Evolutionary conservation across 2,797 vertebrate genomes (phyloP), one percentile per base, ranked within the genome.

Genomic region (Pipistrellus kuhlii): DNA sequence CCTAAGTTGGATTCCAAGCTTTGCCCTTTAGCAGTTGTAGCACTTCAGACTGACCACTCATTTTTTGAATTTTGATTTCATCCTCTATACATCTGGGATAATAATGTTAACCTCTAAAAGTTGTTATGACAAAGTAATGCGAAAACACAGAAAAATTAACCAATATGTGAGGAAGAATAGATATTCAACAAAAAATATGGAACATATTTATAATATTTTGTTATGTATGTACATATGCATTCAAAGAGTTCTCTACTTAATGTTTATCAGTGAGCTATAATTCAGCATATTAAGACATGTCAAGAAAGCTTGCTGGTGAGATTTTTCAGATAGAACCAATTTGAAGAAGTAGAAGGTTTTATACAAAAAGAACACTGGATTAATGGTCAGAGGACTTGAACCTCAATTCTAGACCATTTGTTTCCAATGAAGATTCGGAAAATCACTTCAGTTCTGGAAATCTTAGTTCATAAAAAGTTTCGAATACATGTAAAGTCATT

Each of bases 401-500:
- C 41, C 15, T 23, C 48, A 18, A 78, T 32, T 90, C 48, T 66
- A 48, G n/a, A 81, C 32, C 30, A 23, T 81, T 35, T 64, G 72
- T 44, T 81, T 53, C 10, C 44, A 85, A 12, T 38, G 41, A 66
- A 84, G 41, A 96, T 68, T 75, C 55, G 41, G 46, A 86, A 94
- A 91, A 35, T 75, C 53, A 55, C 10, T 25, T 81, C 51, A 32
- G 13, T 5, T 62, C 48, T 20, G 15, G 15, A 90, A 90, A 55
- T 17, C 6, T 59, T 32, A 77, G 11, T 88, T 86, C 20, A 14
- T 7, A 69, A 11, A 25, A 91, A 66, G 25, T 53, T 90, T 88
- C 73, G 87, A 72, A 84, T 21, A 53, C 69, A 77, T 15, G 14
- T 51, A 73, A 95, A 88, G n/a, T 80, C 55, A 88, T 55, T 85